phyloP scores from a whole-genome alignment of 2,797 vertebrate genomes.

The Onychomys arenicola region DNA sequence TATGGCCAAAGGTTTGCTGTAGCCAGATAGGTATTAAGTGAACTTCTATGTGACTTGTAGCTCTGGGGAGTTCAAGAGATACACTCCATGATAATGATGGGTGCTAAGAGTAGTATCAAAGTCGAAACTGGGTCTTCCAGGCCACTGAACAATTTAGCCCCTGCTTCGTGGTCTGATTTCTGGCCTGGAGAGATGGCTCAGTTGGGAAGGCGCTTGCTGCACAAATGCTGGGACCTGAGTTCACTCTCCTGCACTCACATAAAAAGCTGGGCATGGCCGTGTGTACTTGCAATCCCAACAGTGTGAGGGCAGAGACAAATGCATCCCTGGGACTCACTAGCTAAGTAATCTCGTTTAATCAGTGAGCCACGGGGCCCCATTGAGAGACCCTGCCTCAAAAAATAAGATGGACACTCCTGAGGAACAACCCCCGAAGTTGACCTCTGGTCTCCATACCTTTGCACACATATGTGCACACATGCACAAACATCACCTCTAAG shows the following conservation, averaged over 20 bases:
- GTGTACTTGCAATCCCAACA: neutral
- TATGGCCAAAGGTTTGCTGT: neutral
- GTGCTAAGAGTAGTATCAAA: neutral
- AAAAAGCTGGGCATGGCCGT: neutral
- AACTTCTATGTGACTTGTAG: neutral
- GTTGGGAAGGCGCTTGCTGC: neutral
- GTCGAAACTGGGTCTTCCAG: neutral
- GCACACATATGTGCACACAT: neutral
- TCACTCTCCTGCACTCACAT: neutral
- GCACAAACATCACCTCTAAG: neutral
- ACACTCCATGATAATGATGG: fast-evolving
- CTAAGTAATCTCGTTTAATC: neutral
- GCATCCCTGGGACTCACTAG: neutral
- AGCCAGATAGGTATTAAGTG: too few relatives aligned
- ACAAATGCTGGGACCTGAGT: neutral
- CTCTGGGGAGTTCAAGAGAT: neutral
- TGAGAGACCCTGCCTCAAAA: neutral
- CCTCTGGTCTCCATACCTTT: neutral
- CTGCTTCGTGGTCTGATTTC: neutral
- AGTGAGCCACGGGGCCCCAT: neutral
- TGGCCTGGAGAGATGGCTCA: neutral
- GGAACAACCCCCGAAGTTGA: neutral
- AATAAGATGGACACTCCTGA: neutral
- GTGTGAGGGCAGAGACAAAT: neutral
- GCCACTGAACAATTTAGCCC: neutral